Base-by-base conservation (phyloP, 1,140 invertebrate species). In the Hyles euphorbiae region DNA sequence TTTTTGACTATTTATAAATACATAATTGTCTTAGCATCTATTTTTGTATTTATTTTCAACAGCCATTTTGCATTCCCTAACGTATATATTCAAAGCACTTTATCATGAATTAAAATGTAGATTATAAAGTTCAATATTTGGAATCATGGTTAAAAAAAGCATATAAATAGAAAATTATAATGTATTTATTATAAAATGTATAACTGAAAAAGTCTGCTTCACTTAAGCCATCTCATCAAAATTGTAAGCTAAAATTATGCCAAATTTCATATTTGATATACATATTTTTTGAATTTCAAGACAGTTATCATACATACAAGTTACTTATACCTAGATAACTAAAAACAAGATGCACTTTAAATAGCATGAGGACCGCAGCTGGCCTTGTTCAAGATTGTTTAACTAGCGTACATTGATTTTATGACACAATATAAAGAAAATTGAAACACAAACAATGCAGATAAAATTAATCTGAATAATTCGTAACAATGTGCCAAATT, bases 1-100 rank as follows among this genome's bases (percentile, higher is more conserved):
- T 88, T 84, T 88, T 88, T 86, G 83, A 88, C 78, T 88, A 88
- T 88, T 88, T 88, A 88, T 85, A 51, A 36, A 54, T 86, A 87
- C 80, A 87, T 84, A 76, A 88, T 88, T 86, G 81, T 86, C 85
- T 83, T 88, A 88, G 83, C 80, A 85, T 83, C 76, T 68, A 72
- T 61, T 43, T 70, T 74, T 64, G 74, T 80, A 67, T 68, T 79
- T 78, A 70, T 63, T 65, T 43, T 48, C 2, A 8, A 11, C n/a
- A 5, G 3, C 5, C 2, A 22, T 22, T 22, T 22, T 22, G 22
- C 22, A 1, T 22, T 2, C 22, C 22, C 22, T 22, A 22, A 22
- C 1, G 22, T 22, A 22, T 22, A 1, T 22, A 0, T 22, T 22
- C n/a, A 22, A 22, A 22, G 22, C 22, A 22, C 22, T 22, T 22